phyloP scores from a whole-genome alignment of 2,888 invertebrate species.

The Erpobdella octoculata region DNA sequence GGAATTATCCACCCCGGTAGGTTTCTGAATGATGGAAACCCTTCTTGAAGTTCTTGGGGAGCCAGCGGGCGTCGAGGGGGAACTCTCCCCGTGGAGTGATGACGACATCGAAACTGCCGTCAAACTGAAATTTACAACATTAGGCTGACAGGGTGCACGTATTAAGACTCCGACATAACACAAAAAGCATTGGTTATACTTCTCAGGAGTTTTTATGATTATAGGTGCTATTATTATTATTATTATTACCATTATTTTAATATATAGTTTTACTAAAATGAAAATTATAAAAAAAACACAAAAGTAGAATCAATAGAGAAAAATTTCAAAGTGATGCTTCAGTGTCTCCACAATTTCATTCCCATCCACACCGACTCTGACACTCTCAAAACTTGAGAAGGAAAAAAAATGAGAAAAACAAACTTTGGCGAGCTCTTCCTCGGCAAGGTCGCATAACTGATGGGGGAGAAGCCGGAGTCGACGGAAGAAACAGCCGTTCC shows the following conservation, averaged over 20 bases:
- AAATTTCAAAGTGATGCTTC: too few relatives aligned
- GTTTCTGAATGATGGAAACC: slow-evolving; percentile 47
- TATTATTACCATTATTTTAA: not conserved
- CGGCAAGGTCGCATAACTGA: not conserved
- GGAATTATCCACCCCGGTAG: slow-evolving; percentile 71
- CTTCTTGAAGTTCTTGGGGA: slow-evolving; percentile 18
- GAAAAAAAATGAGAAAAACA: not conserved
- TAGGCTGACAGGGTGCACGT: not conserved
- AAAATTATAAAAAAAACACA: not conserved
- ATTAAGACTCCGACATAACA: too few relatives aligned
- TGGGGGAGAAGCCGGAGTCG: not conserved
- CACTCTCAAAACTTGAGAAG: not conserved
- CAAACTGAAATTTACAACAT: not conserved
- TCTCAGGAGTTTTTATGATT: too few relatives aligned
- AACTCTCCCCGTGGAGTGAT: not conserved
- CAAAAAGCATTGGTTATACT: not conserved
- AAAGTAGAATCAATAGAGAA: not conserved
- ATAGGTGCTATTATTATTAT: too few relatives aligned
- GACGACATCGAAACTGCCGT: not conserved
- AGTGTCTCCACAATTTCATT: too few relatives aligned
- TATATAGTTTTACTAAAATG: not conserved
- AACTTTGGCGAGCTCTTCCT: not conserved
- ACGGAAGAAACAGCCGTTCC: slow-evolving; percentile 26
- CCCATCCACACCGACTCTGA: too few relatives aligned
- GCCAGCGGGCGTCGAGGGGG: not conserved